These are phyloP conservation scores for Alsophila aescularia DNA, from an alignment of 2,888 invertebrate species.

Conservation along the genomic window DNA sequence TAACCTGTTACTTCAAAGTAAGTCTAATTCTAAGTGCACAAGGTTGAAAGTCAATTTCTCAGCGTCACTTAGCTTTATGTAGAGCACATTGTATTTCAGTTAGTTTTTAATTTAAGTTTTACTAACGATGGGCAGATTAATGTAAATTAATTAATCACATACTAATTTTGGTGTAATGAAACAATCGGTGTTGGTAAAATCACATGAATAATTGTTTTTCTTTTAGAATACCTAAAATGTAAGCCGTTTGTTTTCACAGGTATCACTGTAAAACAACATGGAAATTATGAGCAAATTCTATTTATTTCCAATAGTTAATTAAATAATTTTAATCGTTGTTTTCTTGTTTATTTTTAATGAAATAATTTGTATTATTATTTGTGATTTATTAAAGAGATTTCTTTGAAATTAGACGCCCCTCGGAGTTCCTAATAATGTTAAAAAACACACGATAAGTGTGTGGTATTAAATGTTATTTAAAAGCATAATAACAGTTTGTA, in stretches of 20 bases:
- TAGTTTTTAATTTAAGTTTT: slow-evolving; percentile 41
- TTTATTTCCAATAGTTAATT: slow-evolving; percentile 51
- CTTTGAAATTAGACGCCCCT: slow-evolving; percentile 56
- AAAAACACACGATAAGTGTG: slow-evolving; percentile 1
- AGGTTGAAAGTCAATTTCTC: slow-evolving; percentile 46
- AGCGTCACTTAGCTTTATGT: slow-evolving; percentile 42
- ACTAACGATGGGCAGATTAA: slow-evolving; percentile 58
- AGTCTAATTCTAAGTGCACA: background rate
- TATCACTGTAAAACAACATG: slow-evolving; percentile 72
- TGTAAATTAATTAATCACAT: slow-evolving; percentile 39
- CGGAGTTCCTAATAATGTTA: slow-evolving; percentile 66
- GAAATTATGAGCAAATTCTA: slow-evolving; percentile 67
- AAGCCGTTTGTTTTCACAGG: slow-evolving; percentile 74
- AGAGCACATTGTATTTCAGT: slow-evolving; percentile 48
- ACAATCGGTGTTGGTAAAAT: slow-evolving; percentile 31
- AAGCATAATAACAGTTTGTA: slow-evolving; percentile 38
- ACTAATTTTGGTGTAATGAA: slow-evolving; percentile 24
- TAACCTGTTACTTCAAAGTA: background rate
- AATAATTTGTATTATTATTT: slow-evolving; percentile 57
- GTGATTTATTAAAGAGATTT: slow-evolving; percentile 64
- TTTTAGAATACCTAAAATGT: slow-evolving; percentile 43
- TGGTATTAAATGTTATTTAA: slow-evolving; percentile 11
- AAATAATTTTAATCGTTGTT: slow-evolving; percentile 39
- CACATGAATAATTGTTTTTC: slow-evolving; percentile 16
- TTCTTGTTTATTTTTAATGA: slow-evolving; percentile 25